Evolutionary conservation across 2,113 vertebrate species (phyloP), one percentile per base, ranked within the genome.

Genomic region (Hippocampus mohnikei): DNA sequence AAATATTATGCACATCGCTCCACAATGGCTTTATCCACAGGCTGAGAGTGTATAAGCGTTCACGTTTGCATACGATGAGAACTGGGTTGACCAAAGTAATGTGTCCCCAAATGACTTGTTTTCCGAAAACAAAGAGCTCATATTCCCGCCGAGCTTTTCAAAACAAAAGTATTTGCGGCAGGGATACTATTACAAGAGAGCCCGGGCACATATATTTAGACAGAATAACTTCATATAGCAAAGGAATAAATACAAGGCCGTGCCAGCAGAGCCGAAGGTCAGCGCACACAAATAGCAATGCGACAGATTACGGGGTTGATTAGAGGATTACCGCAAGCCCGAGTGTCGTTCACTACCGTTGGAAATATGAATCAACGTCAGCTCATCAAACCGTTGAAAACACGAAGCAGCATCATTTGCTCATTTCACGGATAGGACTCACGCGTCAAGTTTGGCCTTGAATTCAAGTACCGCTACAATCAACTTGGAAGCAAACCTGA

Each of bases 401-500:
- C 37, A 58, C n/a, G 5, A 9, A 23, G 29, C n/a, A 40, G 1
- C 4, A 23, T 41, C 8, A 20, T 33, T 7, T 37, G 5, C 16
- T 67, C 20, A 53, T 52, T 53, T 29, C 10, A 15, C 37, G 37
- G 21, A 11, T 8, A 27, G 42, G 40, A 42, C n/a, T 84, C 61
- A 93, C 94, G 70, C 91, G 69, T 91, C 88, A 56, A 93, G 78
- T 85, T 87, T 89, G 78, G 87, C 86, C 76, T 91, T 94, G 80
- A 94, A 94, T 71, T 94, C 93, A 74, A 94, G 81, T 40, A 94
- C 92, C 2, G 91, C 94, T 18, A 91, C 90, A 0, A 94, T 94
- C 53, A 94, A 82, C 76, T 91, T 94, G 18, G 94, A 91, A 13
- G 93, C 93, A 88, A 94, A 94, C 78, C 93, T 94, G 73, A 48